Evolutionary conservation across 2,888 invertebrate genomes (phyloP), one percentile per base, ranked within the genome.

Genomic region (Aphodius granarius): DNA sequence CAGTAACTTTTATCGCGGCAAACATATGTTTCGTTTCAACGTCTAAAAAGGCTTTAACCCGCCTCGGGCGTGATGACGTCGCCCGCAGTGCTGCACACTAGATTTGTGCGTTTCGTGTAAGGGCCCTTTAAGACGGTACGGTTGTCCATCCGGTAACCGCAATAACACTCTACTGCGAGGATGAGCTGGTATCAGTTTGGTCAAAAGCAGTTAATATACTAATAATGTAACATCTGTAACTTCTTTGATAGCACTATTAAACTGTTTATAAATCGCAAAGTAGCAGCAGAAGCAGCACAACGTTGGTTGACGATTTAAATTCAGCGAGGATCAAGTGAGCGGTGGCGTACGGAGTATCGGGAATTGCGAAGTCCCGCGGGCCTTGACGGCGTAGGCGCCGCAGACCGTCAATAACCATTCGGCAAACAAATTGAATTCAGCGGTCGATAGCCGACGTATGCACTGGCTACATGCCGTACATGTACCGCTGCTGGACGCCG

Each of bases 371-470:
- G 43, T 43, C 43, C 43, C 43, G 13, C 6, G 43, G 43, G 43
- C 78, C 78, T 68, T 66, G 76, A 78, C 43, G 43, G 43, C 43
- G 43, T 43, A 43, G 43, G 78, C 76, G 72, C 76, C 75, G 73
- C 73, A 77, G 77, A 76, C 78, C 77, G 78, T 78, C 78, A 78
- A 77, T 78, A 78, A 78, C 72, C 74, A 78, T 43, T 43, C 76
- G 76, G 73, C 76, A 78, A 78, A 78, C 78, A 78, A 78, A 78
- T 78, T 78, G 78, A 78, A 78, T 78, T 75, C 75, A 66, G 73
- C 75, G 77, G 77, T 74, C 76, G 76, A 73, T 71, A 63, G 71
- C 3, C 17, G 73, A 19, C 43, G 74, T 66, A 71, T 71, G 77
- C 70, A 75, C 43, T 43, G 13, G 43, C 43, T 43, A 43, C 43